phyloP scores from a whole-genome alignment of 2,888 invertebrate species.

The Scaptodrosophila latifasciaeformis region DNA sequence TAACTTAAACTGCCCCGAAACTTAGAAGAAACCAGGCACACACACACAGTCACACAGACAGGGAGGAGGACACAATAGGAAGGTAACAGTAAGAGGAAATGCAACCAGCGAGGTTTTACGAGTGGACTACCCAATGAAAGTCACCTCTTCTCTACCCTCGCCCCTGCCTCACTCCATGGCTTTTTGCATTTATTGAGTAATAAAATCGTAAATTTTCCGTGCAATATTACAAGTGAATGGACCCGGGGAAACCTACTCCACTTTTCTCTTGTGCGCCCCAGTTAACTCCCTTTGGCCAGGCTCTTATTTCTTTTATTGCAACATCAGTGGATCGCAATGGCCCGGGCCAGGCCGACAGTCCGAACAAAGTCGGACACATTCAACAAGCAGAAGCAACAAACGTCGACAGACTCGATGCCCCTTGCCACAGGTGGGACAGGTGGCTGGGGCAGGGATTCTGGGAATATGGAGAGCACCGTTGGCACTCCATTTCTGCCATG shows the following conservation, averaged over 20 bases:
- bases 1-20: slow-evolving; percentile 2
- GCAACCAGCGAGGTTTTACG: slow-evolving; percentile 1
- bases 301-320: slow-evolving; percentile 12
- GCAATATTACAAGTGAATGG: slow-evolving; percentile 55
- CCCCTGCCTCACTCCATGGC: background rate
- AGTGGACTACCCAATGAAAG: no score
- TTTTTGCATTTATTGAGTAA: slow-evolving; percentile 66
- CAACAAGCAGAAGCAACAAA: slow-evolving; percentile 40
- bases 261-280: background rate
- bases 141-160: no score
- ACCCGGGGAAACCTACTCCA: background rate
- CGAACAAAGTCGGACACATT: slow-evolving; percentile 39
- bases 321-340: background rate
- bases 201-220: slow-evolving; percentile 63
- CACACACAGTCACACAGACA: no score
- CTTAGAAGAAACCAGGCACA: background rate
- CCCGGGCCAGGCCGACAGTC: background rate
- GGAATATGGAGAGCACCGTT: no score
- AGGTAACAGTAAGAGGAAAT: background rate
- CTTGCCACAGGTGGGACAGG: slow-evolving; percentile 2
- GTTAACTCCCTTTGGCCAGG: background rate
- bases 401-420: background rate
- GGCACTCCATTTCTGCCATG: no score
- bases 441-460: no score
- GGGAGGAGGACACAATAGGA: no score